phyloP scores from a whole-genome alignment of 1,140 invertebrate genomes.

The Leptinotarsa lineolata region DNA sequence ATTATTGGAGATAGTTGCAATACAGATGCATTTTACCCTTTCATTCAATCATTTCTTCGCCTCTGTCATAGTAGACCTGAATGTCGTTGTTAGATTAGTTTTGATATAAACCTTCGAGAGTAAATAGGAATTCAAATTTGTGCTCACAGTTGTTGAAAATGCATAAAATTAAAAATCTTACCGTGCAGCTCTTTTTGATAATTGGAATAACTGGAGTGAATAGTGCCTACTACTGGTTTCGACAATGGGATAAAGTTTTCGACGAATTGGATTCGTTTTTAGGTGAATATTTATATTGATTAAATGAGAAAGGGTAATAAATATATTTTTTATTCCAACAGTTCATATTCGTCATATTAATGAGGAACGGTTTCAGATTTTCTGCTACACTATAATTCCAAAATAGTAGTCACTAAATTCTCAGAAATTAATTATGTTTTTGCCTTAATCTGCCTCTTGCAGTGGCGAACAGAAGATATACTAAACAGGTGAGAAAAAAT shows the following conservation, averaged over 20 bases:
- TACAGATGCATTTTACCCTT: no score
- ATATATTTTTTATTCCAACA: no score
- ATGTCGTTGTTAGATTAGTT: background rate
- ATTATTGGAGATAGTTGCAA: no score
- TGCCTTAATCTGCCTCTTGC: no score
- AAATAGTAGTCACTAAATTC: no score
- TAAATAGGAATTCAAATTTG: background rate
- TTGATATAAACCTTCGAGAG: slow-evolving; percentile 2
- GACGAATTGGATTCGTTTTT: background rate
- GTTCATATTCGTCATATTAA: no score
- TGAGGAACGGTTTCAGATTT: no score
- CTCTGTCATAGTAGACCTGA: background rate
- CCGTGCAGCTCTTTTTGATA: background rate
- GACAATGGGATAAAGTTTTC: background rate
- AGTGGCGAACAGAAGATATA: no score
- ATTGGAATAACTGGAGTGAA: background rate
- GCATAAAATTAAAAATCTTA: background rate
- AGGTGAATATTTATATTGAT: background rate
- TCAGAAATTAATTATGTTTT: no score
- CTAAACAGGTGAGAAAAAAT: no score
- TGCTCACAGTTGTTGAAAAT: background rate
- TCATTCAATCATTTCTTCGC: background rate
- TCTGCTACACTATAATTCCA: no score
- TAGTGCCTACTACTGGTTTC: background rate
- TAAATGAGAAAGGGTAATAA: no score